Evolutionary conservation across 2,113 vertebrate species (phyloP).

Genomic region (Aplodontia rufa): DNA sequence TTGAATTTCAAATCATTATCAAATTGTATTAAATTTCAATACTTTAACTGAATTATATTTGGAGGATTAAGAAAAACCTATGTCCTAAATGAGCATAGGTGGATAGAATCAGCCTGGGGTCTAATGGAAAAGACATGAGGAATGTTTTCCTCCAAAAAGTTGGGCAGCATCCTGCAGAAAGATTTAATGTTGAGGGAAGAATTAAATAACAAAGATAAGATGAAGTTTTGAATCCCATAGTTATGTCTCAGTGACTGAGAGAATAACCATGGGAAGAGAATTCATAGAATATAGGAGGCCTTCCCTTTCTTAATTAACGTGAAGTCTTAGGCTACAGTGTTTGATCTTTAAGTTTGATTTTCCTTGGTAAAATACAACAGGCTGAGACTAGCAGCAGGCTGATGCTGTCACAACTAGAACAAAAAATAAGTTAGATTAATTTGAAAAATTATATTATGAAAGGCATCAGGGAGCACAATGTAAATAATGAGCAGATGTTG

Average conservation of each 20-base stretch:
- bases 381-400: too few species aligned
- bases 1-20: not conserved
- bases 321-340: not conserved
- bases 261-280: not conserved
- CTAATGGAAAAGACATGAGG: not conserved
- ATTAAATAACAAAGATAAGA: not conserved
- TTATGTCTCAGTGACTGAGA: not conserved
- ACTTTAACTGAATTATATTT: not conserved
- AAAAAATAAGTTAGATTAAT: not conserved
- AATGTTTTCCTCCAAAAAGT: not conserved
- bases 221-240: not conserved
- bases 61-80: not conserved
- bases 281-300: fast-evolving
- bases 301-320: not conserved
- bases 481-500: not conserved
- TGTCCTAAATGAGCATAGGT: not conserved
- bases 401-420: not conserved
- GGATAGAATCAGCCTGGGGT: fast-evolving
- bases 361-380: not conserved
- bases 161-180: not conserved
- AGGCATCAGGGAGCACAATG: not conserved
- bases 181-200: not conserved
- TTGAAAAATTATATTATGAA: not conserved
- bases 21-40: not conserved
- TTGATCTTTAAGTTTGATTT: not conserved